These are phyloP conservation scores for Antheraea pernyi DNA, from an alignment of 1,140 invertebrate species.

Conservation along the genomic window DNA sequence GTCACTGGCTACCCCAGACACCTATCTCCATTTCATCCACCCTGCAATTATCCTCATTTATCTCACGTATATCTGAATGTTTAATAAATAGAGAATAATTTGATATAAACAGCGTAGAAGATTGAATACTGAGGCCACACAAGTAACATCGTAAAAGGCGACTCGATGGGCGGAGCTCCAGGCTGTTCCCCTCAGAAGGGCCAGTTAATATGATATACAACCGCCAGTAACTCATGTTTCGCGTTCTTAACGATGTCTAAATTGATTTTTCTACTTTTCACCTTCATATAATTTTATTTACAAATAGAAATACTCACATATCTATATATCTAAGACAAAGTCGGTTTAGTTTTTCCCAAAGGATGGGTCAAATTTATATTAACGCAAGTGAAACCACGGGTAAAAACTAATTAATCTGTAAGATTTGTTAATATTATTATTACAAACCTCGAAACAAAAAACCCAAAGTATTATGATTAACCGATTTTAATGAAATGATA, in stretches of 20 bases:
- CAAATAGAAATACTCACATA: background rate
- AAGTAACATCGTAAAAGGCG: slow-evolving; percentile 40
- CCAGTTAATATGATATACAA: slow-evolving; percentile 31
- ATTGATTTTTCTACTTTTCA: background rate
- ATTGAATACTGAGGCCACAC: slow-evolving; percentile 33
- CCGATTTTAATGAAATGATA: too few species aligned
- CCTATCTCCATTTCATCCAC: too few species aligned
- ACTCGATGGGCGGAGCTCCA: slow-evolving; percentile 31
- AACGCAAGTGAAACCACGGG: too few species aligned
- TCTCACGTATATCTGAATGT: too few species aligned
- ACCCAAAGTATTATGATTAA: too few species aligned
- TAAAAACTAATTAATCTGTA: too few species aligned
- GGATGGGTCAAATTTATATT: too few species aligned
- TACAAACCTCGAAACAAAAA: too few species aligned
- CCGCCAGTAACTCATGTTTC: background rate
- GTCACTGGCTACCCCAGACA: too few species aligned
- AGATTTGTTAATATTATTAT: too few species aligned
- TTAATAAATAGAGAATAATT: background rate
- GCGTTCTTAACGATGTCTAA: background rate
- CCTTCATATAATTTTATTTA: background rate
- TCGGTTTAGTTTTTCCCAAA: too few species aligned
- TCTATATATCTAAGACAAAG: background rate
- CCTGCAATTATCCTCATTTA: too few species aligned
- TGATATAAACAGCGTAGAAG: background rate
- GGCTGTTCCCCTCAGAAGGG: slow-evolving; percentile 23